Conservation (phyloP, 2,113 vertebrate genomes). For the Microcebus lehilahytsara region DNA sequence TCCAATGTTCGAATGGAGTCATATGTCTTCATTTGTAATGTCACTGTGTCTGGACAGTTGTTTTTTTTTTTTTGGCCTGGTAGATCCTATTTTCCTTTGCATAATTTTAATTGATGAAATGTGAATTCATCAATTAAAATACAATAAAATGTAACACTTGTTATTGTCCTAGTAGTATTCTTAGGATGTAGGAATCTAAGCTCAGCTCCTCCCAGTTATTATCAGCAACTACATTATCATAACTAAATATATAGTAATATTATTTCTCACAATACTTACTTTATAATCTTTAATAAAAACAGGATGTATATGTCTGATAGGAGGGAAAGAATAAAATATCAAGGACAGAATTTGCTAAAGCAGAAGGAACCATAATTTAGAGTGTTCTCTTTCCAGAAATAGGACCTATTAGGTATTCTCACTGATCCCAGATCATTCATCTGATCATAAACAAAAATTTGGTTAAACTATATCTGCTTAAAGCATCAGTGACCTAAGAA, state of each 20-base stretch:
- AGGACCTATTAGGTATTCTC: background rate
- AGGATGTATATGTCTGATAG: background rate
- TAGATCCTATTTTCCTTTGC: background rate
- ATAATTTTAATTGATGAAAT: background rate
- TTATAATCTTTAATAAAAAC: background rate
- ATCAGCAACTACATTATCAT: background rate
- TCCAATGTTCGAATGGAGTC: background rate
- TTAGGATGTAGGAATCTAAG: background rate
- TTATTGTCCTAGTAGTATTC: background rate
- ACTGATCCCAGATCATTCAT: background rate
- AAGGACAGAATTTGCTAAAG: background rate
- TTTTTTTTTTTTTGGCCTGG: no score
- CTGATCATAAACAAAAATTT: background rate
- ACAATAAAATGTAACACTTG: background rate
- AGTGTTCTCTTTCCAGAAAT: background rate
- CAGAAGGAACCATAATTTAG: background rate
- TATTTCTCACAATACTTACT: background rate
- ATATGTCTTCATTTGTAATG: background rate
- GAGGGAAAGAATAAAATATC: background rate
- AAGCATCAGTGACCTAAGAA: background rate
- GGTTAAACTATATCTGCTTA: background rate
- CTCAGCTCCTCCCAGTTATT: background rate
- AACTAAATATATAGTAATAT: background rate
- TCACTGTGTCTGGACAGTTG: background rate
- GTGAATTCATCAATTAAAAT: background rate